Conservation (phyloP, 2,797 vertebrate genomes). For the Notolepis coatsorum region DNA sequence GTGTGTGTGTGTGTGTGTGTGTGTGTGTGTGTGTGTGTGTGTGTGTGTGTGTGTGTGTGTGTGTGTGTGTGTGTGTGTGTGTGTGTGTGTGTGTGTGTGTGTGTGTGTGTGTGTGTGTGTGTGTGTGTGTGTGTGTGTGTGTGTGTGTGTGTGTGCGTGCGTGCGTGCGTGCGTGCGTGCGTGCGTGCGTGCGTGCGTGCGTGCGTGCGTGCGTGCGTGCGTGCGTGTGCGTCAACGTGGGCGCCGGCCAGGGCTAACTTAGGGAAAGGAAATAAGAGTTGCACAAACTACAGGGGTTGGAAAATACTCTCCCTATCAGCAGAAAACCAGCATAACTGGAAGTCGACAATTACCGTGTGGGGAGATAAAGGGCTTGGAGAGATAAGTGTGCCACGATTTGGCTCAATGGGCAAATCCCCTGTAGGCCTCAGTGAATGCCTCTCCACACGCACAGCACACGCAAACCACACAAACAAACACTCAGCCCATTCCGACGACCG, state of each 20-base stretch:
- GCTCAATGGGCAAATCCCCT: constrained; percentile 71
- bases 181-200: not conserved
- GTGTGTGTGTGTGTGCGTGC: constrained; percentile 39
- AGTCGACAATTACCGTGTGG: constrained; percentile 79
- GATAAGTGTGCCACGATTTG: constrained; percentile 76
- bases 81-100: not conserved
- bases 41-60: constrained; percentile 17
- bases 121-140: not conserved
- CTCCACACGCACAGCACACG: constrained; percentile 83
- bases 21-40: constrained; percentile 7
- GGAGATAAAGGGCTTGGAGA: constrained; percentile 65
- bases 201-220: not conserved
- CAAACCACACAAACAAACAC: constrained; percentile 48
- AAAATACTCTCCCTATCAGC: constrained; percentile 64
- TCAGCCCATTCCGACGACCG: too few species aligned
- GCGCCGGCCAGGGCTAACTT: constrained; percentile 9
- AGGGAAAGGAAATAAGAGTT: constrained; percentile 40
- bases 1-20: not conserved
- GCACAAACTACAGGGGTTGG: constrained; percentile 25
- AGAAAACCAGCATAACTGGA: constrained; percentile 78
- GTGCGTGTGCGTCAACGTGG: constrained; percentile 39
- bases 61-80: constrained; percentile 26
- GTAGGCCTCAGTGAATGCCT: constrained; percentile 66
- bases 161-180: constrained; percentile 6
- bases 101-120: not conserved